A percentile compares a stretch with the other conserved stretches of the same genome.
These are phyloP conservation scores for Cosmia trapezina DNA, from an alignment of 2,888 invertebrate species.

Conservation along the genomic window DNA sequence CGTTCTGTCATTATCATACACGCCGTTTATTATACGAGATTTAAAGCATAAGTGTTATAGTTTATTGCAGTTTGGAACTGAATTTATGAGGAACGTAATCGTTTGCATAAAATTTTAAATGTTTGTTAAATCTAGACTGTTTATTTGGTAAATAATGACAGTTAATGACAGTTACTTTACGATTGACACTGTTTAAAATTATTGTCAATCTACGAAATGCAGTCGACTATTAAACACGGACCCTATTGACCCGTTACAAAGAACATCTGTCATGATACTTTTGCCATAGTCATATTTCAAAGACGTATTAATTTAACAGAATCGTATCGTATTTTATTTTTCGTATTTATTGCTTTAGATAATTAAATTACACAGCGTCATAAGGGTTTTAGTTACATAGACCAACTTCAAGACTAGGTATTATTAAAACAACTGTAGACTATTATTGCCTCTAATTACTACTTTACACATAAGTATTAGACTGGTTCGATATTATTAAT, in stretches of 20 bases:
- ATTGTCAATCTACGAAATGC: neutral
- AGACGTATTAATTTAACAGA: neutral
- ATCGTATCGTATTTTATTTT: too few species aligned
- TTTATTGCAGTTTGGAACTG: slow-evolving; percentile 35
- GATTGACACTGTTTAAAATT: neutral
- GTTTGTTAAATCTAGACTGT: neutral
- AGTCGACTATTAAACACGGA: neutral
- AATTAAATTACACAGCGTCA: neutral
- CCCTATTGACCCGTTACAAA: neutral
- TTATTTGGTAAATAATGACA: neutral
- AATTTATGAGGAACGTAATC: slow-evolving; percentile 37
- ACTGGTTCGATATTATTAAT: slow-evolving; percentile 10
- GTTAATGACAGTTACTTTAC: neutral
- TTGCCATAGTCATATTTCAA: neutral
- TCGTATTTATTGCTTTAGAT: neutral
- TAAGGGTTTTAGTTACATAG: neutral
- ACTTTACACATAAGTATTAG: neutral
- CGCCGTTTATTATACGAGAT: slow-evolving; percentile 44
- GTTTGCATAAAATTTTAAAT: slow-evolving; percentile 7
- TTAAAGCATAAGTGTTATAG: slow-evolving; percentile 40
- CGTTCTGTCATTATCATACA: slow-evolving; percentile 68
- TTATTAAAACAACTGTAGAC: neutral
- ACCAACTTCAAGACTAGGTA: neutral
- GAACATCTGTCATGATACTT: neutral
- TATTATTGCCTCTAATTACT: neutral